phyloP scores from a whole-genome alignment of 2,888 invertebrate species.

The Drosophila ustulata region DNA sequence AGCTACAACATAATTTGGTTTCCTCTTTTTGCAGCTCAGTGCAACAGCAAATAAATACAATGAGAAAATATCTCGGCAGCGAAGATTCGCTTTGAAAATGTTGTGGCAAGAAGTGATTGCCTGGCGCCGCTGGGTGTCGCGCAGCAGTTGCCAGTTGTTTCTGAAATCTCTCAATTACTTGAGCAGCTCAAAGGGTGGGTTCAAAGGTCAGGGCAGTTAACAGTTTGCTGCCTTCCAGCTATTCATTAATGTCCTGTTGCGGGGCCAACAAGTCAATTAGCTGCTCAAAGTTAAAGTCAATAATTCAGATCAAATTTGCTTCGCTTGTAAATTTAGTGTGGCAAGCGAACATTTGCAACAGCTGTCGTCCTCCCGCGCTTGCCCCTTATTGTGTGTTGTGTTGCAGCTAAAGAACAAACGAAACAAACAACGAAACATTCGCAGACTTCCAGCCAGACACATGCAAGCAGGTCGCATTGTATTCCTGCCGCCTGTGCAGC shows the following conservation, averaged over 20 bases:
- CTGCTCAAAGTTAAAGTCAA: constrained; percentile 41
- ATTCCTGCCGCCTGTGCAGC: constrained; percentile 1
- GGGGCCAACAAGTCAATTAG: constrained; percentile 54
- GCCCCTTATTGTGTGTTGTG: background rate
- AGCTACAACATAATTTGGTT: constrained; percentile 66
- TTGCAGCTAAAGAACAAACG: constrained; percentile 40
- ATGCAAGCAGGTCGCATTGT: constrained; percentile 41
- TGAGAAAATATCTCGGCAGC: background rate
- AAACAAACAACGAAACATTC: constrained; percentile 28
- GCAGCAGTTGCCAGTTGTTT: constrained; percentile 7
- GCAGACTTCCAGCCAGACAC: constrained; percentile 39
- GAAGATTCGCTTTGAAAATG: background rate
- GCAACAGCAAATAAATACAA: constrained; percentile 1
- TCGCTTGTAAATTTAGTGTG: constrained; percentile 15
- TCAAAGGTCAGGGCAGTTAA: constrained; percentile 57
- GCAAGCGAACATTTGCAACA: constrained; percentile 40
- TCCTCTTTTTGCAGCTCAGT: constrained; percentile 18
- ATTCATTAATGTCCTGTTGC: constrained; percentile 46
- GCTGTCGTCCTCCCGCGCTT: constrained; percentile 25
- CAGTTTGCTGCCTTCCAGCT: constrained; percentile 44
- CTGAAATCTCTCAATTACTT: constrained; percentile 26
- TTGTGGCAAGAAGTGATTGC: constrained; percentile 31
- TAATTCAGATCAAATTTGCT: constrained; percentile 44
- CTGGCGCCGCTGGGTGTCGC: constrained; percentile 59
- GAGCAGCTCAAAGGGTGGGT: constrained; percentile 32